A percentile compares a stretch with the other conserved stretches of the same genome.
These are phyloP conservation scores for Aleiodes alternator DNA, from an alignment of 2,888 invertebrate species.

Conservation along the genomic window DNA sequence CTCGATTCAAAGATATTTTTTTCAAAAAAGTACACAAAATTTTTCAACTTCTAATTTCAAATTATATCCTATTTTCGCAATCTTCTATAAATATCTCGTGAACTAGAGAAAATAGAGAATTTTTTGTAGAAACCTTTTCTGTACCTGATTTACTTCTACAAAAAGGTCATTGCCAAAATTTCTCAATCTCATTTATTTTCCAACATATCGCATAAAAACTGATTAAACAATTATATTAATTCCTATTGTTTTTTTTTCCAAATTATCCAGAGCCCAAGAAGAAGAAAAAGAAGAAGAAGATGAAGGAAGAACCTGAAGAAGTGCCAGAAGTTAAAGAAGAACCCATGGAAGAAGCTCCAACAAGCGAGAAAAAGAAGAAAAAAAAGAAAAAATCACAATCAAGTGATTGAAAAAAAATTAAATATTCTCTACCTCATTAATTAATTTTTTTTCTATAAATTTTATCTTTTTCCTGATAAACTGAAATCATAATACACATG, in stretches of 20 bases:
- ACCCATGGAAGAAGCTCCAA: conserved; percentile 63
- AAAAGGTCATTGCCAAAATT: too few relatives aligned
- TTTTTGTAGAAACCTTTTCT: too few relatives aligned
- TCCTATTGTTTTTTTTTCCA: not conserved
- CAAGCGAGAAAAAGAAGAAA: conserved; percentile 78
- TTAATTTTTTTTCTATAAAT: conserved; percentile 40
- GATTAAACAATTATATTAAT: not conserved
- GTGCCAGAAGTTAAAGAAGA: conserved; percentile 57
- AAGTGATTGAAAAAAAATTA: conserved; percentile 52
- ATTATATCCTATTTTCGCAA: too few relatives aligned
- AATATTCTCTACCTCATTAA: not conserved
- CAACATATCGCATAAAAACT: not conserved
- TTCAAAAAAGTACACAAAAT: too few relatives aligned
- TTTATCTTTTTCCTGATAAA: conserved; percentile 40
- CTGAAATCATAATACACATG: not conserved
- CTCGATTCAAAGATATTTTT: too few relatives aligned
- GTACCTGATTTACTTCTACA: too few relatives aligned
- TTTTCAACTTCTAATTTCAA: too few relatives aligned
- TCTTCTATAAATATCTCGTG: too few relatives aligned
- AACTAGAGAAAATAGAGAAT: too few relatives aligned
- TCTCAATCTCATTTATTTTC: too few relatives aligned
- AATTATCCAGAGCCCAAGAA: conserved; percentile 11
- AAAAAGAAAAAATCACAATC: conserved; percentile 77
- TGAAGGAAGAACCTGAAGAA: conserved; percentile 64
- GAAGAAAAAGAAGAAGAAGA: conserved; percentile 75